Conservation (phyloP, 2,113 vertebrate species). For the Nothocercus julius region DNA sequence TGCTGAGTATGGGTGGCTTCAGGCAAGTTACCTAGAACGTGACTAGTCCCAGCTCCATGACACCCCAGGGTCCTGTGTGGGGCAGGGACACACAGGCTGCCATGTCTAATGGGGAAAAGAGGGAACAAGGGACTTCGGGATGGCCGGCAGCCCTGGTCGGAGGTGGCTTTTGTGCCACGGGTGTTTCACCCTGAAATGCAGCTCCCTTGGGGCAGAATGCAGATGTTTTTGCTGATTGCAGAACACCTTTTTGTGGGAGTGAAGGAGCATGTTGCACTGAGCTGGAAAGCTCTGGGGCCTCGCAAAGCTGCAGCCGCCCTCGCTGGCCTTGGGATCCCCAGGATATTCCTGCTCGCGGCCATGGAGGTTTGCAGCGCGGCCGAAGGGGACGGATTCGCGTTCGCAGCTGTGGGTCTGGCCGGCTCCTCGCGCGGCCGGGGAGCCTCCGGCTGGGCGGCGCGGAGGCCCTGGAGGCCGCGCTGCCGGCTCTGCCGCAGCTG, state of each 20-base stretch:
- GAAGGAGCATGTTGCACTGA: not conserved
- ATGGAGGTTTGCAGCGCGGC: not conserved
- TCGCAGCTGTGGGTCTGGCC: not conserved
- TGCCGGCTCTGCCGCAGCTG: conserved; percentile 64
- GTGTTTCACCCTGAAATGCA: not conserved
- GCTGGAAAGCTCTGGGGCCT: not conserved
- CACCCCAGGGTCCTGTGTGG: accelerated
- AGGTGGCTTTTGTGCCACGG: not conserved
- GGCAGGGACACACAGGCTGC: not conserved
- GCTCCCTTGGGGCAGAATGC: not conserved
- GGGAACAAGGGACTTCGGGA: not conserved
- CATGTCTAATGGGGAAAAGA: not conserved
- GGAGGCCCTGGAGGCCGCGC: not conserved
- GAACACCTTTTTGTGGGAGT: not conserved
- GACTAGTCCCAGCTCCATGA: not conserved
- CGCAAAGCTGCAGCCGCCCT: not conserved
- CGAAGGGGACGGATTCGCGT: not conserved
- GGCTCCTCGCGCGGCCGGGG: accelerated
- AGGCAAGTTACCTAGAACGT: not conserved
- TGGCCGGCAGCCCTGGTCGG: not conserved
- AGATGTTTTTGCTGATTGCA: not conserved
- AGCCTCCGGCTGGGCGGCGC: not conserved
- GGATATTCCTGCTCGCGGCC: accelerated
- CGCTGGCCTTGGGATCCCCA: not conserved
- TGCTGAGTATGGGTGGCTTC: too few species aligned